A percentile compares a stretch with the other conserved stretches of the same genome.
These are phyloP conservation scores for Siderastrea radians DNA, from an alignment of 92 coral and sea anemone species.

Conservation along the genomic window DNA sequence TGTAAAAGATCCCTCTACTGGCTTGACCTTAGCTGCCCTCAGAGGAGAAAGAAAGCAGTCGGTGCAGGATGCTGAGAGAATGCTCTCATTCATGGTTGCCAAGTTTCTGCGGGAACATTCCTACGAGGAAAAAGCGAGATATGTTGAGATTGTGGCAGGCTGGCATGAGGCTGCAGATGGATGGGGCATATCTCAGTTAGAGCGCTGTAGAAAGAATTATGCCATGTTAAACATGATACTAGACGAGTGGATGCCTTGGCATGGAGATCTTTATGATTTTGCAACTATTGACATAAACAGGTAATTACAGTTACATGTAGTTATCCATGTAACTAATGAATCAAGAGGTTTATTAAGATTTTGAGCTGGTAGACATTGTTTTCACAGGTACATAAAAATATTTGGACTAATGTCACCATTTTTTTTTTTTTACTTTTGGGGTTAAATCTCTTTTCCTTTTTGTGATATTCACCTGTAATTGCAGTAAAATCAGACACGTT, in stretches of 20 bases:
- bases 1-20: conserved; percentile 58
- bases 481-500: no score
- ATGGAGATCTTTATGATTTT: conserved; percentile 62
- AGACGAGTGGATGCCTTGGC: conserved; percentile 91
- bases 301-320: conserved; percentile 11
- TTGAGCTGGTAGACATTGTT: no score
- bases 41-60: conserved; percentile 75
- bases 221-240: conserved; percentile 80
- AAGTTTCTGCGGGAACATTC: conserved; percentile 57
- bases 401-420: no score
- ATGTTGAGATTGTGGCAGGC: conserved; percentile 72
- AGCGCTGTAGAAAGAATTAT: conserved; percentile 72
- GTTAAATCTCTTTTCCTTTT: no score
- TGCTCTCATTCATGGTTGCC: conserved; percentile 68
- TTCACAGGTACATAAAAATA: neutral
- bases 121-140: conserved; percentile 51
- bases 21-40: conserved; percentile 69
- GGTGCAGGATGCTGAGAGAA: conserved; percentile 74
- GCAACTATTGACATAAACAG: conserved; percentile 76
- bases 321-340: no score
- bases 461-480: no score
- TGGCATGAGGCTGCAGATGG: conserved; percentile 90
- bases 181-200: conserved; percentile 67
- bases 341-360: no score
- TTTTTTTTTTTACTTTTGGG: no score